phyloP scores from a whole-genome alignment of 2,113 vertebrate species.

The human region DNA sequence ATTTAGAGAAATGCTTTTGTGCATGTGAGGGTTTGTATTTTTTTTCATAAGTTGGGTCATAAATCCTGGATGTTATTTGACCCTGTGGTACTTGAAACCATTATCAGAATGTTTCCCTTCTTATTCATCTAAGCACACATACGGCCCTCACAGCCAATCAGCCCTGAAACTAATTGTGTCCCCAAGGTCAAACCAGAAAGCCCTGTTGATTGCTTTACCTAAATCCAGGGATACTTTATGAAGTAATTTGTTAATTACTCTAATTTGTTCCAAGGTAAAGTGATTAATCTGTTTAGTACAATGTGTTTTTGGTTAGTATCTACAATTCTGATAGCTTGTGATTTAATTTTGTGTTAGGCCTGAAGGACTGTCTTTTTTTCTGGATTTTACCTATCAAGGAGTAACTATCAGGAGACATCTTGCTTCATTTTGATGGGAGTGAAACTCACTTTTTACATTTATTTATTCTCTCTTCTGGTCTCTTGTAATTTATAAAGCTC shows the following conservation, averaged over 20 bases:
- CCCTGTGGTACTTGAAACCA: background rate
- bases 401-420: background rate
- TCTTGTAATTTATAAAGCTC: background rate
- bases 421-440: background rate
- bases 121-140: background rate
- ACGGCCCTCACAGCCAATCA: background rate
- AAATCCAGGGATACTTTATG: background rate
- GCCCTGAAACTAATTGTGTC: background rate
- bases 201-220: background rate
- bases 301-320: background rate
- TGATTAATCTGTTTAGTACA: background rate
- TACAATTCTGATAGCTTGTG: background rate
- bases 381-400: background rate
- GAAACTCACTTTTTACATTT: background rate
- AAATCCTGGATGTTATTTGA: background rate
- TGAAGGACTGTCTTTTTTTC: background rate
- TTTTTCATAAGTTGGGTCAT: background rate
- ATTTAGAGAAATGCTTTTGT: background rate
- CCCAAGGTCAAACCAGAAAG: background rate
- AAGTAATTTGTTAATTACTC: constrained; percentile 14
- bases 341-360: background rate
- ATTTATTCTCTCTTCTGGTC: background rate
- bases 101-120: background rate
- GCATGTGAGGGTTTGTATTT: background rate
- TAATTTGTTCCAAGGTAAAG: constrained; percentile 19